phyloP scores from a whole-genome alignment of 2,888 invertebrate species.

The Leucoma salicis region DNA sequence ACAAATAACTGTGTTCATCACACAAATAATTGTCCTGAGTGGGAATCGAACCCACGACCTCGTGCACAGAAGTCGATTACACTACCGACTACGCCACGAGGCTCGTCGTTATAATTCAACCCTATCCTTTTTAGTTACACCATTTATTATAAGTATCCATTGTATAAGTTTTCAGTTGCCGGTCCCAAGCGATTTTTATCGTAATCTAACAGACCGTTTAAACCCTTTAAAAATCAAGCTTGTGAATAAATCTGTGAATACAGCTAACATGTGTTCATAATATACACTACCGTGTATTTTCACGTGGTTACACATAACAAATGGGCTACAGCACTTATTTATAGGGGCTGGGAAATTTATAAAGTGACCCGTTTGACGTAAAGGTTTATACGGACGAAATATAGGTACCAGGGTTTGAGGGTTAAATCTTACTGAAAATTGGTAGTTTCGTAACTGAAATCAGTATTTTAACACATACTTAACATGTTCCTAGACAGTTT shows the following conservation, averaged over 20 bases:
- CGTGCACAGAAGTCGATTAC: too few relatives aligned
- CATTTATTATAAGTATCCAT: too few relatives aligned
- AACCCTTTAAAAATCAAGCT: constrained; percentile 1
- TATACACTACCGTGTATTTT: constrained; percentile 12
- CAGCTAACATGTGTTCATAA: constrained; percentile 17
- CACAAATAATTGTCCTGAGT: too few relatives aligned
- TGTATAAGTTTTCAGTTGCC: too few relatives aligned
- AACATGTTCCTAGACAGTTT: too few relatives aligned
- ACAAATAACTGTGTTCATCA: too few relatives aligned
- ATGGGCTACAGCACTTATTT: constrained; percentile 9
- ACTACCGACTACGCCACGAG: too few relatives aligned
- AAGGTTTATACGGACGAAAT: not conserved
- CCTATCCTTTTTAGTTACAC: too few relatives aligned
- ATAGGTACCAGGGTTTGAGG: not conserved
- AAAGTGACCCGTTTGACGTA: constrained; percentile 5
- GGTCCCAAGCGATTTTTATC: not conserved
- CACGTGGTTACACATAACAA: constrained; percentile 11
- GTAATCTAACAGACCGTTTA: not conserved
- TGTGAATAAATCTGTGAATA: constrained; percentile 13
- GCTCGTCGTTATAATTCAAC: too few relatives aligned
- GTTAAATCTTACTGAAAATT: not conserved
- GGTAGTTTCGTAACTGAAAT: too few relatives aligned
- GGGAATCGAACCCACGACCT: too few relatives aligned
- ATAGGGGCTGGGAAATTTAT: constrained; percentile 6
- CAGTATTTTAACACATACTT: too few relatives aligned